Evolutionary conservation across 2,113 vertebrate genomes (phyloP).

Genomic region (Asarcornis scutulata): DNA sequence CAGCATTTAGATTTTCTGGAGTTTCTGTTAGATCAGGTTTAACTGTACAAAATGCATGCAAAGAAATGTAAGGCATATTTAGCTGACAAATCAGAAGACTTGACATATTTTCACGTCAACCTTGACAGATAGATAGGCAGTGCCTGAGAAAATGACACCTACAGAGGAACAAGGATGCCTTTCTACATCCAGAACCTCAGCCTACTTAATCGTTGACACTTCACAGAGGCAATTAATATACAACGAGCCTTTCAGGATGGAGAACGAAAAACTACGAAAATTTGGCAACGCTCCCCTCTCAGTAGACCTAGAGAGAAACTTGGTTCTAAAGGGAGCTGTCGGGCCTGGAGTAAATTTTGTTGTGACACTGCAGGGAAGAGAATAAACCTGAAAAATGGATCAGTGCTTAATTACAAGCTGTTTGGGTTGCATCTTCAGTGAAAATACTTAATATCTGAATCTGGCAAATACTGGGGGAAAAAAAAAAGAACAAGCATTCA

Average conservation of each 20-base stretch:
- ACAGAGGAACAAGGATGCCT: slow-evolving; percentile 15
- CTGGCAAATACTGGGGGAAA: not conserved
- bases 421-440: not conserved
- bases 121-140: slow-evolving; percentile 42
- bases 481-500: not conserved
- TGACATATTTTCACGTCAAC: slow-evolving; percentile 17
- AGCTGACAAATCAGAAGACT: slow-evolving; percentile 9
- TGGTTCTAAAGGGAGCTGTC: not conserved
- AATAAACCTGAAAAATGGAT: slow-evolving; percentile 9
- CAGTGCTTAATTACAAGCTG: not conserved
- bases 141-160: slow-evolving; percentile 31
- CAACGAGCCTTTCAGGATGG: slow-evolving; percentile 10
- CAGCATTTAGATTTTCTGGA: slow-evolving; percentile 25
- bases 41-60: not conserved
- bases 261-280: slow-evolving; percentile 1
- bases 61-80: slow-evolving; percentile 21
- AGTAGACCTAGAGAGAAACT: not conserved
- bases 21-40: not conserved
- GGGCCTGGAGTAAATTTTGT: not conserved
- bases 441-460: not conserved
- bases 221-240: slow-evolving; percentile 33
- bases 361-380: not conserved
- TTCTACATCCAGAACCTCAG: slow-evolving; percentile 22
- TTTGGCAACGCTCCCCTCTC: not conserved
- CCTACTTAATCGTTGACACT: slow-evolving; percentile 36